These are phyloP conservation scores for Neosilurus hyrtlii DNA, from an alignment of 2,797 vertebrate species.

Conservation along the genomic window DNA sequence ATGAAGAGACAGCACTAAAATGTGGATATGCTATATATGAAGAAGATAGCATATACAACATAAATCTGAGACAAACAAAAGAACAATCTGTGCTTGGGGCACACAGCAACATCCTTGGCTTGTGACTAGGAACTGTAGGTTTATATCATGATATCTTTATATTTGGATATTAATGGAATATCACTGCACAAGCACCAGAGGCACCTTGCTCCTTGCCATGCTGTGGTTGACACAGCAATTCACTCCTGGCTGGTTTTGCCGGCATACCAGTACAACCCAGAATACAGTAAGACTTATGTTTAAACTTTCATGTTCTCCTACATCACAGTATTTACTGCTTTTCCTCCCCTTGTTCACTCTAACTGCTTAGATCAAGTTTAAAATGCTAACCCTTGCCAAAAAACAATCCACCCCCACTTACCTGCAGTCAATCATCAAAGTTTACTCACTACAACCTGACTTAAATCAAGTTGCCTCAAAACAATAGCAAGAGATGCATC, in stretches of 20 bases:
- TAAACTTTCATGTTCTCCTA: not conserved
- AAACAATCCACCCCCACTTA: not conserved
- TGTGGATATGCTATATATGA: not conserved
- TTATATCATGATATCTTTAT: not conserved
- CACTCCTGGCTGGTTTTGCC: not conserved
- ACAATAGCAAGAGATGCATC: not conserved
- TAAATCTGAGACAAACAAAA: not conserved
- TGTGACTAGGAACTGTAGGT: not conserved
- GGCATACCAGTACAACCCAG: not conserved
- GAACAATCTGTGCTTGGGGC: not conserved
- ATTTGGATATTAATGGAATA: not conserved
- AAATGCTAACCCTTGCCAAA: not conserved
- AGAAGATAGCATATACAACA: not conserved
- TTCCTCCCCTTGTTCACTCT: not conserved
- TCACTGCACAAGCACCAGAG: not conserved
- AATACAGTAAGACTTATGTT: not conserved
- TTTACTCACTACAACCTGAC: not conserved
- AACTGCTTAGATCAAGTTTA: not conserved
- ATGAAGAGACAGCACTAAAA: not conserved
- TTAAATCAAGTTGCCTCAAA: not conserved
- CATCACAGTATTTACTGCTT: not conserved
- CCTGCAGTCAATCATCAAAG: not conserved
- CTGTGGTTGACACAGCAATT: not conserved
- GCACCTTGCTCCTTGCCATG: not conserved
- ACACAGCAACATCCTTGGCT: not conserved